Conservation (phyloP, 2,888 invertebrate genomes). For the Hetaerina titia region DNA sequence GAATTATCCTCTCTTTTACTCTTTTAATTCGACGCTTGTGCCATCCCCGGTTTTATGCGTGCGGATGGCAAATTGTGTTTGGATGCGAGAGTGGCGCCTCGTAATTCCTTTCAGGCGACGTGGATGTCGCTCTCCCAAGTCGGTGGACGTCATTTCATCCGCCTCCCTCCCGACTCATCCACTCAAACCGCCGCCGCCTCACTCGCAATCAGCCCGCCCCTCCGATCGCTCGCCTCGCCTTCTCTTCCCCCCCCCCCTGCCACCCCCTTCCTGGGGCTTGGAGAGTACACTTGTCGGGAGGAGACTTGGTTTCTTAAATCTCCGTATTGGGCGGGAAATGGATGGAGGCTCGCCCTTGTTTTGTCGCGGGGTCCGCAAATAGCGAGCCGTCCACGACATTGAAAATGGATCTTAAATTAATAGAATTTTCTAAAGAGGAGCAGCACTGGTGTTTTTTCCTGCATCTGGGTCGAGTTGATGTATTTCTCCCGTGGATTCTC, state of each 20-base stretch:
- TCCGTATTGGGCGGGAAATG: background rate
- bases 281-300: background rate
- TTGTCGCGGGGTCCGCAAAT: background rate
- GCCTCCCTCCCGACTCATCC: no score
- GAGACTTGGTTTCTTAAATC: background rate
- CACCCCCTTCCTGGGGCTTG: background rate
- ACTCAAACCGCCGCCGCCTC: no score
- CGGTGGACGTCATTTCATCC: background rate
- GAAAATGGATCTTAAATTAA: background rate
- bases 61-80: background rate
- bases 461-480: background rate
- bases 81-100: background rate
- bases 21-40: background rate
- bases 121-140: background rate
- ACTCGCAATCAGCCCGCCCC: no score
- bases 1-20: constrained; percentile 43
- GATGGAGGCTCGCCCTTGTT: background rate
- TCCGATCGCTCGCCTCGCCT: no score
- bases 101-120: background rate
- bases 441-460: background rate
- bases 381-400: background rate
- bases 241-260: background rate
- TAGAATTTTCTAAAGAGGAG: background rate
- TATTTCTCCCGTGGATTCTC: background rate
- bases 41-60: background rate